Conservation (phyloP, 2,797 vertebrate species). For the Acipenser ruthenus region DNA sequence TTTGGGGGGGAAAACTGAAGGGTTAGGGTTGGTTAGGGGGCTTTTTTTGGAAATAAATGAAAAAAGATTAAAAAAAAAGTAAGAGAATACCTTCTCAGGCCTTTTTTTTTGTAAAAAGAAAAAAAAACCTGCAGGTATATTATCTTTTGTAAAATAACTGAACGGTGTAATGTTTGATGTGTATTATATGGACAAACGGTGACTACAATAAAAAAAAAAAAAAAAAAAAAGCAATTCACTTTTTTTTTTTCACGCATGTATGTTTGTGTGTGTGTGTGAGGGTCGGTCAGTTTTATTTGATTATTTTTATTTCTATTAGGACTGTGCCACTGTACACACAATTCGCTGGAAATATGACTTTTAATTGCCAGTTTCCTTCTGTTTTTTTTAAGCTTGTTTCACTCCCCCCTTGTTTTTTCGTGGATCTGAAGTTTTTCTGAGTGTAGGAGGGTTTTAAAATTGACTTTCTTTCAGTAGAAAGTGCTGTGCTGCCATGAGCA, state of each 20-base stretch:
- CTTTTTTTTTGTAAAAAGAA: neutral
- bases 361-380: too few relatives aligned
- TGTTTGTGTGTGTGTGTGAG: constrained; percentile 35
- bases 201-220: constrained; percentile 27
- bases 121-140: constrained; percentile 48
- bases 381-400: too few relatives aligned
- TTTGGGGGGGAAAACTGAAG: constrained; percentile 3
- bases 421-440: too few relatives aligned
- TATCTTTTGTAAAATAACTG: constrained; percentile 64
- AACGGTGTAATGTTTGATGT: constrained; percentile 59
- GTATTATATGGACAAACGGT: constrained; percentile 55
- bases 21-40: constrained; percentile 6
- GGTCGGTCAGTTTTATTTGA: neutral
- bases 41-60: constrained; percentile 29
- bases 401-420: too few relatives aligned
- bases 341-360: too few relatives aligned
- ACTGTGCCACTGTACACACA: too few relatives aligned
- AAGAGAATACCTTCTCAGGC: neutral
- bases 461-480: too few relatives aligned
- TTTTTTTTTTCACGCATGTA: constrained; percentile 49
- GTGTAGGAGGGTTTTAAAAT: too few relatives aligned
- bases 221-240: constrained; percentile 32
- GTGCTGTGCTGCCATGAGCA: too few relatives aligned
- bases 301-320: too few relatives aligned
- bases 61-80: neutral